These are phyloP conservation scores for Crotalus viridis DNA, from an alignment of 2,113 vertebrate genomes.

Conservation along the genomic window DNA sequence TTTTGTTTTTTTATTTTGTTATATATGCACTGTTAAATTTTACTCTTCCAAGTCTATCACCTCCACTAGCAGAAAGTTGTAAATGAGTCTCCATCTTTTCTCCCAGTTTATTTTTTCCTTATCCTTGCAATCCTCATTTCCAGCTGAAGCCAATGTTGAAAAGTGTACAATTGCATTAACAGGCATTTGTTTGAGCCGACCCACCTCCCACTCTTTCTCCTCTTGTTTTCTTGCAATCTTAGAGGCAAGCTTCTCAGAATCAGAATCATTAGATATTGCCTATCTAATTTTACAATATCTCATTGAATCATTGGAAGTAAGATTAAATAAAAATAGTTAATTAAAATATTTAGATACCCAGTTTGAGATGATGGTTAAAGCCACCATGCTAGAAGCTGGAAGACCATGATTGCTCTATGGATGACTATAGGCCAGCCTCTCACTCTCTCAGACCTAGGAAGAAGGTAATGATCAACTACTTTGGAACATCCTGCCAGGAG, in stretches of 20 bases:
- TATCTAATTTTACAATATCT: background rate
- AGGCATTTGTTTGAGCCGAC: background rate
- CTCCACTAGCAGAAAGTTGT: background rate
- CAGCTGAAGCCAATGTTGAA: background rate
- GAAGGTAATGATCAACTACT: background rate
- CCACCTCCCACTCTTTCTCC: background rate
- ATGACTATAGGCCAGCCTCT: background rate
- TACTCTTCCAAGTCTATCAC: background rate
- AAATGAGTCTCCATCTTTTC: background rate
- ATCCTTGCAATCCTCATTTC: background rate
- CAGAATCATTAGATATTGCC: background rate
- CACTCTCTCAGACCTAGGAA: background rate
- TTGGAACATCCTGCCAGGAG: background rate
- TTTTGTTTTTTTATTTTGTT: background rate
- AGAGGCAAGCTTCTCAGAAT: background rate
- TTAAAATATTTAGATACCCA: background rate
- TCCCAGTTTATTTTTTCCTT: background rate
- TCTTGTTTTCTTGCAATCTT: background rate
- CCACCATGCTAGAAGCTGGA: background rate
- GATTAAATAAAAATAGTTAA: background rate
- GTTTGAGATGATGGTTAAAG: background rate
- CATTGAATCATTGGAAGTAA: background rate
- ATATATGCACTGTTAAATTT: background rate
- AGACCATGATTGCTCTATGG: background rate
- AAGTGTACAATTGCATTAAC: background rate